These are phyloP conservation scores for Aphrocallistes beatrix DNA, from an alignment of 37 sponge, comb jelly and placozoan genomes.

Conservation along the genomic window DNA sequence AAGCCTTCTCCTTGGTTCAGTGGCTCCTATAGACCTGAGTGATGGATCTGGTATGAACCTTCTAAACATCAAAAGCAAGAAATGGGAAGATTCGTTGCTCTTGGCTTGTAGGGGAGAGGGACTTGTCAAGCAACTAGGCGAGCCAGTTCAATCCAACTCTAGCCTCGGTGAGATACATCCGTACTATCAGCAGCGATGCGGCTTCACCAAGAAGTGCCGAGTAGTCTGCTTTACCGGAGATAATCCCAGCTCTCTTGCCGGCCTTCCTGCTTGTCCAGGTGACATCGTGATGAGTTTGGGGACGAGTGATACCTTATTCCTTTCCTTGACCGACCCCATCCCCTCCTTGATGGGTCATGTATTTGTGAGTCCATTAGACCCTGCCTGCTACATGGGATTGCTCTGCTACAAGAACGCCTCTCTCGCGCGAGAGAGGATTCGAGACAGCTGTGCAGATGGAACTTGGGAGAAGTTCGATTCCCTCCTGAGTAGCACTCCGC, in stretches of 20 bases:
- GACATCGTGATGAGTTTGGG: conserved; percentile 52
- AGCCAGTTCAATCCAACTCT: conserved; percentile 53
- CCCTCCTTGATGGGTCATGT: conserved; percentile 85
- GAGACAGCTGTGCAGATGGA: conserved; percentile 33
- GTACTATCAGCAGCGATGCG: conserved; percentile 59
- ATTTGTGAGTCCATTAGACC: conserved; percentile 79
- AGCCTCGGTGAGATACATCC: conserved; percentile 46
- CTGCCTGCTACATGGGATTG: conserved; percentile 64
- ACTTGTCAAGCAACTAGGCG: conserved; percentile 43
- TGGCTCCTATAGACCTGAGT: conserved; percentile 79
- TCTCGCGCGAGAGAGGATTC: conserved; percentile 44
- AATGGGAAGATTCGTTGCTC: conserved; percentile 37
- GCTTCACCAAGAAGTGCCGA: conserved; percentile 51
- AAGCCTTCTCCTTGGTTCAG: conserved; percentile 52
- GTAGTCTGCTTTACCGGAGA: conserved; percentile 84
- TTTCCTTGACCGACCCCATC: conserved; percentile 60
- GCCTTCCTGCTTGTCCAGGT: neutral
- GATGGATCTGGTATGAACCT: conserved; percentile 98
- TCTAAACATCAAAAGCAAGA: conserved; percentile 58
- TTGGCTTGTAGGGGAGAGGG: conserved; percentile 19
- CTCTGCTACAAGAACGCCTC: conserved; percentile 91
- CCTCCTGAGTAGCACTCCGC: conserved; percentile 42
- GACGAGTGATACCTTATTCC: conserved; percentile 83
- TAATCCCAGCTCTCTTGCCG: conserved; percentile 46
- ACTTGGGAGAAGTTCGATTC: conserved; percentile 66